Evolutionary conservation across 2,888 invertebrate species (phyloP), one percentile per base, ranked within the genome.

Genomic region (Idaea aversata): DNA sequence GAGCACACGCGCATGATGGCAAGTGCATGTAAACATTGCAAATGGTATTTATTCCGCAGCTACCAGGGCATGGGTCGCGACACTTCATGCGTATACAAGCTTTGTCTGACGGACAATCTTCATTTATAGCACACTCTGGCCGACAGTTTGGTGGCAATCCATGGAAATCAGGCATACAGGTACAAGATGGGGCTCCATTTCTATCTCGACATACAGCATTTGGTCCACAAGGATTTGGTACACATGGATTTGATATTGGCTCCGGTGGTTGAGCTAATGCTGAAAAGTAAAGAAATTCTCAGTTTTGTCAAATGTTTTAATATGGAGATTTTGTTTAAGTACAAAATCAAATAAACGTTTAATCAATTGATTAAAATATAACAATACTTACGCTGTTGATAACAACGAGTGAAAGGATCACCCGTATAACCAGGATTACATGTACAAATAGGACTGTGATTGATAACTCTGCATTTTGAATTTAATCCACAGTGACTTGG

Each of bases 381-480:
- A 62, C 47, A 62, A 61, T 62, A 67, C 90, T 88, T 86, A 94
- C 94, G 88, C 82, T 93, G 85, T 61, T 90, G 86, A 74, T 91
- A 94, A 78, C 96, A 96, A 75, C 94, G 93, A 47, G 94, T 93
- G 76, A 96, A 94, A n/a, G 96, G 95, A 88, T 96, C 95, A 16
- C 96, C 96, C 15, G 94, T 94, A 75, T 92, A 94, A 61, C 93
- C 93, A 34, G 85, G 75, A 16, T 89, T 91, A 80, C 97, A 97
- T 63, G 94, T 94, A 83, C 97, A 97, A 76, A 96, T 95, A 3
- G 97, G 97, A 81, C 95, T 96, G 80, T 97, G 97, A 81, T 96
- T 96, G 67, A 95, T 94, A 3, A 96, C 96, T 81, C 94, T 94
- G 79, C 97, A 97, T 58, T 94, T 90, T 5, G 96, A 93, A 76